Evolutionary conservation across 2,797 vertebrate species (phyloP), one percentile per base, ranked within the genome.

Genomic region (Rhyacichthys aspro): DNA sequence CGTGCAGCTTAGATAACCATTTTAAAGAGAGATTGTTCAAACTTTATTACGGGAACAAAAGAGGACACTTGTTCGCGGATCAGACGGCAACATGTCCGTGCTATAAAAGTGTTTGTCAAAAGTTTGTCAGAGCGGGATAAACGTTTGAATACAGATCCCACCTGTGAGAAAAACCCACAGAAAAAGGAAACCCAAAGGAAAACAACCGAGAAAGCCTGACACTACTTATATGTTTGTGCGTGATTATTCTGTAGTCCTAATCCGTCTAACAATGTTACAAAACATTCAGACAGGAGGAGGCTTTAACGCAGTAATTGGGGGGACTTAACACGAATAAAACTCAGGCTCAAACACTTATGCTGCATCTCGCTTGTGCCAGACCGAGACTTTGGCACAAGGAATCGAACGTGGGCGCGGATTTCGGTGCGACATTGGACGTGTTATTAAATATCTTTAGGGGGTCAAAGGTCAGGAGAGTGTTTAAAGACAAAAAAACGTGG

Each of bases 201-300:
- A 89, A 85, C 83, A 89, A 84, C 79, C 68, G 73, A 57, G 73
- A 79, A 49, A 74, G 81, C 84, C 80, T 86, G 81, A 86, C 79
- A 80, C 83, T 84, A 76, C 87, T 86, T 90, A 86, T 83, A 86
- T 86, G 85, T 89, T 84, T 88, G 82, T 90, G 83, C 68, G 64
- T 86, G 85, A 91, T 92, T 86, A 89, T 89, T 91, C 88, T 74
- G 82, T 86, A 82, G 84, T 76, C 78, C 84, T 91, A 91, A 91
- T 90, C 90, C 89, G 81, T 88, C 86, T 84, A 87, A 90, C 86
- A 90, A 89, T 85, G 89, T 91, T 89, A 85, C 88, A 86, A 87
- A 90, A 91, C 86, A 88, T 87, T 87, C 85, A 88, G 90, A 90
- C 89, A 90, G 84, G 83, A 86, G 83, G 80, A 83, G 86, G 86